Conservation (phyloP, 2,113 vertebrate species). For the Xiphophorus maculatus region DNA sequence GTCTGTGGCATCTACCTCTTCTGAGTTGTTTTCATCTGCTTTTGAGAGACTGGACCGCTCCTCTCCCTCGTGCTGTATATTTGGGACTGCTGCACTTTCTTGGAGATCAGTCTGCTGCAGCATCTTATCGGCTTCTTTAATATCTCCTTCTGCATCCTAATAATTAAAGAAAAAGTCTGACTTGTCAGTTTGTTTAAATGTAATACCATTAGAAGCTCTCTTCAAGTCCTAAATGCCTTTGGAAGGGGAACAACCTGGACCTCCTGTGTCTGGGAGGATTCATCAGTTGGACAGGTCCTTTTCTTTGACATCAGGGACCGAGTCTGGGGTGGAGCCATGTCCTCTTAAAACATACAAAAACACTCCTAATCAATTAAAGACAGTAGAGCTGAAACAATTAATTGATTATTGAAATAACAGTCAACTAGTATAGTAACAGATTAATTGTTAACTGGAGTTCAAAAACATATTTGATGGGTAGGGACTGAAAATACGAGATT, state of each 20-base stretch:
- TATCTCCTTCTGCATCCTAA: constrained; percentile 26
- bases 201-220: background rate
- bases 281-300: constrained; percentile 33
- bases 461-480: too few species aligned
- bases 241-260: constrained; percentile 9
- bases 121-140: background rate
- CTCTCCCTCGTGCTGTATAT: constrained; percentile 12
- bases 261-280: background rate
- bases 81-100: constrained; percentile 13
- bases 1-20: constrained; percentile 1
- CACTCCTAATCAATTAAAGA: background rate
- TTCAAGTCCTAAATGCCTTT: constrained; percentile 43
- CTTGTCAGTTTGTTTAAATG: background rate
- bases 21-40: constrained; percentile 15
- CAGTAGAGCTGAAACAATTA: background rate
- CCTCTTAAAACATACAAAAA: constrained; percentile 25
- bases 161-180: constrained; percentile 4
- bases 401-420: too few species aligned
- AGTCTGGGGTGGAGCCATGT: constrained; percentile 10
- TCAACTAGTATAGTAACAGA: too few species aligned
- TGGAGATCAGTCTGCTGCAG: background rate
- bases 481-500: too few species aligned
- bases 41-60: constrained; percentile 9
- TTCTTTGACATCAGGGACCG: constrained; percentile 45
- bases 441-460: too few species aligned